Evolutionary conservation across 1,140 invertebrate species (phyloP).

Genomic region (Brachionus koreanus): DNA sequence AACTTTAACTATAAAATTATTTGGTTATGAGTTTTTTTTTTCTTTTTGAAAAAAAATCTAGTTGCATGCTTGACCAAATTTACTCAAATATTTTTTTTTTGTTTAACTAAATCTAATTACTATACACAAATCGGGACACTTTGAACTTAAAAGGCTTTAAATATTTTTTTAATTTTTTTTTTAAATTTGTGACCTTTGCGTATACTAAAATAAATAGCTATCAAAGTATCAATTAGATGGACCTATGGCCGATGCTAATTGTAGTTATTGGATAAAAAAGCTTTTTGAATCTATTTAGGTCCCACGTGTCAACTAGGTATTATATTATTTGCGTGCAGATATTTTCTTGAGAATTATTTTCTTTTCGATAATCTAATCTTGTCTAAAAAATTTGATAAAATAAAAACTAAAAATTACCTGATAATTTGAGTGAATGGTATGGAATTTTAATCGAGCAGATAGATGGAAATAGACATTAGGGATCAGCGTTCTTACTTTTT

Average conservation of each 20-base stretch:
- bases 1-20: background rate
- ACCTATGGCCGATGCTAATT: background rate
- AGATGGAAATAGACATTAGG: background rate
- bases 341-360: background rate
- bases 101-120: background rate
- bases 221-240: background rate
- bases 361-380: background rate
- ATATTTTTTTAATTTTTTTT: background rate
- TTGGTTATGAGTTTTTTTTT: background rate
- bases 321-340: no score
- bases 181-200: background rate
- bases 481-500: background rate
- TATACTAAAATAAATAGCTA: background rate
- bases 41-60: background rate
- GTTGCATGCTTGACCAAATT: background rate
- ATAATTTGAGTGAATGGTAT: background rate
- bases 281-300: background rate
- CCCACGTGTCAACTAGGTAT: background rate
- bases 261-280: background rate
- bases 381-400: background rate
- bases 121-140: background rate
- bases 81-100: background rate
- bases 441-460: no score
- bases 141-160: background rate
- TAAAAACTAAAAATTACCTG: background rate